Conservation (phyloP, 2,888 invertebrate genomes). For the Cerceris ruficornis region DNA sequence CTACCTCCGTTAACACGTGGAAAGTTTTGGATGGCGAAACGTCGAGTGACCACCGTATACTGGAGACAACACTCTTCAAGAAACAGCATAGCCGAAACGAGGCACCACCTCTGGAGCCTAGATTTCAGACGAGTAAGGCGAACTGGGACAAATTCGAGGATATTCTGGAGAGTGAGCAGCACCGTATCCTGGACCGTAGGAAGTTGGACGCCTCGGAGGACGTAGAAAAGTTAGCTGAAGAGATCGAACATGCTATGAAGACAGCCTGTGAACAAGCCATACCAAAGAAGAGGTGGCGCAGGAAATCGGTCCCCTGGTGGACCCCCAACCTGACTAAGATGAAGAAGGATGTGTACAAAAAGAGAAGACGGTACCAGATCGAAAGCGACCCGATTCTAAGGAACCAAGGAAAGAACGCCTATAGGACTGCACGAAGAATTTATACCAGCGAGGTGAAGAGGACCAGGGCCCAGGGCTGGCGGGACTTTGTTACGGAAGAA, state of each 20-base stretch:
- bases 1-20: neutral
- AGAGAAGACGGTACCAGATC: neutral
- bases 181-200: too few species aligned
- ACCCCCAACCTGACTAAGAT: neutral
- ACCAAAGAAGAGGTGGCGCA: neutral
- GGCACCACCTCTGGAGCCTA: neutral
- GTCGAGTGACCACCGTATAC: slow-evolving; percentile 7
- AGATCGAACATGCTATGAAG: neutral
- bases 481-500: neutral
- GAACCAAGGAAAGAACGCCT: neutral
- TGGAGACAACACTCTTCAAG: neutral
- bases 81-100: neutral
- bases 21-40: neutral
- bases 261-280: neutral
- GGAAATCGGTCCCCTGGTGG: slow-evolving; percentile 23
- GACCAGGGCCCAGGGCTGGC: slow-evolving; percentile 2
- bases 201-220: neutral
- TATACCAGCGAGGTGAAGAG: neutral
- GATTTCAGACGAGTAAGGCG: neutral
- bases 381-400: neutral
- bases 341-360: neutral
- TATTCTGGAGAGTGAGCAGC: neutral
- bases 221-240: neutral
- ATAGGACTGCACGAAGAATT: neutral
- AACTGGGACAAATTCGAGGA: slow-evolving; percentile 3